Evolutionary conservation across 2,797 vertebrate species (phyloP).

Genomic region (Hypotaenidia philippensis): DNA sequence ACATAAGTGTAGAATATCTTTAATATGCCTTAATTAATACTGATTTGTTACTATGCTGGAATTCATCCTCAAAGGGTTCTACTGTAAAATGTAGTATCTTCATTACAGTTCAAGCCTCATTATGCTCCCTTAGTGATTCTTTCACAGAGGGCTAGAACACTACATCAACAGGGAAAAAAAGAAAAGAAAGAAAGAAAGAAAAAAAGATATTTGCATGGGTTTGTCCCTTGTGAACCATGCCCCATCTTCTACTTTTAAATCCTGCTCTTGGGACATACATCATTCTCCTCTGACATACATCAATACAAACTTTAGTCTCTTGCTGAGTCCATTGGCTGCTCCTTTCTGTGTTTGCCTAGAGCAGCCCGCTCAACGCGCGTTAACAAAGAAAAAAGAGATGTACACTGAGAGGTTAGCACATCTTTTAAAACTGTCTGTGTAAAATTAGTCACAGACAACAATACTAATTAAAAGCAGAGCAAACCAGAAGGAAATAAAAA

Average conservation of each 20-base stretch:
- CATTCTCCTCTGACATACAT: conserved; percentile 2
- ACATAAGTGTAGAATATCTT: not conserved
- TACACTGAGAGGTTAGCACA: not conserved
- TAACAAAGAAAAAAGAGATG: not conserved
- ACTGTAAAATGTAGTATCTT: not conserved
- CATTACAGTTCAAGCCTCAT: not conserved
- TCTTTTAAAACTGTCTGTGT: not conserved
- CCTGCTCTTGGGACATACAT: not conserved
- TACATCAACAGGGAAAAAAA: not conserved
- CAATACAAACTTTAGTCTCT: not conserved
- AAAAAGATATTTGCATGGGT: not conserved
- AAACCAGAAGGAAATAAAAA: not conserved
- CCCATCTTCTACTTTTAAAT: not conserved
- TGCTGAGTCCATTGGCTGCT: not conserved
- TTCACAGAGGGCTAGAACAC: not conserved
- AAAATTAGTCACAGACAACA: conserved; percentile 15
- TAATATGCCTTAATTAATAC: not conserved
- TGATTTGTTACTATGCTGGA: not conserved
- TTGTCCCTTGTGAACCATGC: not conserved
- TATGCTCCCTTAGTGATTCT: not conserved
- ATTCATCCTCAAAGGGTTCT: not conserved
- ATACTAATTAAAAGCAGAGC: conserved; percentile 2
- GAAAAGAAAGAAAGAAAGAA: not conserved
- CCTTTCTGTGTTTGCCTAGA: not conserved
- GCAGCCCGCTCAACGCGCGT: not conserved